Percentiles rank a stretch among this genome's conserved stretches.
These are phyloP conservation scores for Platycheirus albimanus DNA, from an alignment of 2,888 invertebrate species.

Conservation along the genomic window DNA sequence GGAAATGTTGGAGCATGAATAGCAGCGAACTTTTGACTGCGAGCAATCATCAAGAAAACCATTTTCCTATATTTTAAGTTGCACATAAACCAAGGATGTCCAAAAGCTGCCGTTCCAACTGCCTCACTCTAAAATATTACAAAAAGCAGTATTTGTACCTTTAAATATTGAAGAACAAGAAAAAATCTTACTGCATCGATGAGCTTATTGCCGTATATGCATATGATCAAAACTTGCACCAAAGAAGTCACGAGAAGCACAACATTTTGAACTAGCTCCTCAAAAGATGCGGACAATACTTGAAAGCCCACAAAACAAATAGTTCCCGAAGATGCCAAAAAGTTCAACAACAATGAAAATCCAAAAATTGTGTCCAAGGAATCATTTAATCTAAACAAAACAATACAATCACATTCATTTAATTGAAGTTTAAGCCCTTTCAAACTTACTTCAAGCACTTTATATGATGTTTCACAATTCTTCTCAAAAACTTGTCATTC, in stretches of 20 bases:
- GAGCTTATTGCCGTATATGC: constrained; percentile 79
- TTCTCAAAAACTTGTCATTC: constrained; percentile 75
- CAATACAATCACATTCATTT: too few species aligned
- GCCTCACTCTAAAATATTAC: constrained; percentile 76
- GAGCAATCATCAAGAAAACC: constrained; percentile 77
- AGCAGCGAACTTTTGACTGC: constrained; percentile 78
- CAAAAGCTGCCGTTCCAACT: constrained; percentile 77
- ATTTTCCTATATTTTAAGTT: constrained; percentile 76
- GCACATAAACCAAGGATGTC: constrained; percentile 78
- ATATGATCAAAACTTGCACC: constrained; percentile 79
- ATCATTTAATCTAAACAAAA: constrained; percentile 76
- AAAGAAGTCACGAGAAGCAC: constrained; percentile 79
- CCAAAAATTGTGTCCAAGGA: constrained; percentile 76
- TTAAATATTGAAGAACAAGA: too few species aligned
- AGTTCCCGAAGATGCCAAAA: constrained; percentile 80
- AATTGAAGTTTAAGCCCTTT: too few species aligned
- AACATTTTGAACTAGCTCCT: constrained; percentile 78
- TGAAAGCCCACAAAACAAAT: constrained; percentile 81
- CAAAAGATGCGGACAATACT: constrained; percentile 77
- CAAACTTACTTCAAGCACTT: constrained; percentile 78
- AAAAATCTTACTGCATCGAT: constrained; percentile 77
- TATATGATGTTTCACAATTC: constrained; percentile 76
- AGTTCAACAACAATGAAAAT: constrained; percentile 79
- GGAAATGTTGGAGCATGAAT: constrained; percentile 79
- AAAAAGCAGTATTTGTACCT: not conserved